A percentile compares a stretch with the other conserved stretches of the same genome.
Evolutionary conservation across 2,888 invertebrate genomes (phyloP).

Genomic region (Axea sp.): DNA sequence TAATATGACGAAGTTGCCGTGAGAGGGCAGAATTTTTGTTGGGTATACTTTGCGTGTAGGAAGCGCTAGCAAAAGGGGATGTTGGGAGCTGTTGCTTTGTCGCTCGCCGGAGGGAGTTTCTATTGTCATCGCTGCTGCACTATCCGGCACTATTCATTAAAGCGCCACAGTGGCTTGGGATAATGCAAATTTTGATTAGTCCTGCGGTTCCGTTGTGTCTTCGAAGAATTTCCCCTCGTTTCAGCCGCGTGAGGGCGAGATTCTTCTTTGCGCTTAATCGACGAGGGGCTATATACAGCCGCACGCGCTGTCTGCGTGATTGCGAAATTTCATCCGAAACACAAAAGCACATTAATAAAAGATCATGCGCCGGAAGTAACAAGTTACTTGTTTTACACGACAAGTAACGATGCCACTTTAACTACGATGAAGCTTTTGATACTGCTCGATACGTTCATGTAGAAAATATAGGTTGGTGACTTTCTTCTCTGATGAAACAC

Average conservation of each 20-base stretch:
- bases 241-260: slow-evolving; percentile 33
- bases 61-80: slow-evolving; percentile 50
- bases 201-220: slow-evolving; percentile 64
- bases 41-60: slow-evolving; percentile 60
- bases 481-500: too few species aligned
- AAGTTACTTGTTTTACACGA: too few species aligned
- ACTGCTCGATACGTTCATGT: too few species aligned
- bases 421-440: too few species aligned
- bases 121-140: slow-evolving; percentile 59
- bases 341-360: slow-evolving; percentile 54
- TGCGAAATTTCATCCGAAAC: slow-evolving; percentile 38
- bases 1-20: slow-evolving; percentile 59
- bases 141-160: slow-evolving; percentile 64
- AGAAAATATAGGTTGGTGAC: too few species aligned
- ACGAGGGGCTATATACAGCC: slow-evolving; percentile 27
- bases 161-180: slow-evolving; percentile 59
- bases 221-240: slow-evolving; percentile 56
- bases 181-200: slow-evolving; percentile 65
- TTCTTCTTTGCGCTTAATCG: slow-evolving; percentile 58
- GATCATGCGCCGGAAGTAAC: too few species aligned
- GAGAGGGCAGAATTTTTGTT: slow-evolving; percentile 62
- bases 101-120: slow-evolving; percentile 56
- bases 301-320: slow-evolving; percentile 31
- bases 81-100: slow-evolving; percentile 61
- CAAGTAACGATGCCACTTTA: too few species aligned